Conservation (phyloP, 1,140 invertebrate species). For the Phocides pigmalion region DNA sequence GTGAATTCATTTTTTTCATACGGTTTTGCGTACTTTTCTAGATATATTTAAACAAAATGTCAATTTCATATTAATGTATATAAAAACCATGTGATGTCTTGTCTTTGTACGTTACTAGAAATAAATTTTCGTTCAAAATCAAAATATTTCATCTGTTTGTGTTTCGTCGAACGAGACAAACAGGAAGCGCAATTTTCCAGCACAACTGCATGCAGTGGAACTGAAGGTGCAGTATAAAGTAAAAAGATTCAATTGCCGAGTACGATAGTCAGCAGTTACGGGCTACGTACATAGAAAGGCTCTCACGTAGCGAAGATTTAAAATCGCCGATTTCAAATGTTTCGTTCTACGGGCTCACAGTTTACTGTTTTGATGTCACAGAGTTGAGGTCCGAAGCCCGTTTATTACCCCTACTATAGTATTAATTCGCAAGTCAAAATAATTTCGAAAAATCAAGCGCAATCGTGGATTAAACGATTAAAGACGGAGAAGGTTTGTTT, state of each 20-base stretch:
- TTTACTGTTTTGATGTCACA: conserved; percentile 47
- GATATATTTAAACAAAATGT: too few species aligned
- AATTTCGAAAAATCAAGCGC: too few species aligned
- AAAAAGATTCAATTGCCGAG: conserved; percentile 25
- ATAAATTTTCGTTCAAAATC: too few species aligned
- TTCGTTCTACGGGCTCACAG: conserved; percentile 40
- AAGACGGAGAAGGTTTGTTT: too few species aligned
- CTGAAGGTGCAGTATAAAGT: conserved; percentile 11
- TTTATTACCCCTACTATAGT: not conserved
- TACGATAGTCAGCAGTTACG: conserved; percentile 7
- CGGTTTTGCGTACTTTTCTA: too few species aligned
- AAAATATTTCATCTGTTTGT: too few species aligned
- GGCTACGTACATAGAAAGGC: not conserved
- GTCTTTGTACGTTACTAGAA: too few species aligned
- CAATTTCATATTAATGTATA: too few species aligned
- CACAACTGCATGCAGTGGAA: not conserved
- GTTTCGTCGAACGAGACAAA: not conserved
- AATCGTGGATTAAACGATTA: too few species aligned
- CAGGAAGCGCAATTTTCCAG: conserved; percentile 12
- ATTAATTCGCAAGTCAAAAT: not conserved
- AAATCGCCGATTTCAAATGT: conserved; percentile 31
- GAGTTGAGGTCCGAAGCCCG: not conserved
- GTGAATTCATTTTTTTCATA: too few species aligned
- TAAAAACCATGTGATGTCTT: too few species aligned
- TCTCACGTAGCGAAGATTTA: conserved; percentile 21